Conservation (phyloP, 2,113 vertebrate species). For the Oenanthe melanoleuca region DNA sequence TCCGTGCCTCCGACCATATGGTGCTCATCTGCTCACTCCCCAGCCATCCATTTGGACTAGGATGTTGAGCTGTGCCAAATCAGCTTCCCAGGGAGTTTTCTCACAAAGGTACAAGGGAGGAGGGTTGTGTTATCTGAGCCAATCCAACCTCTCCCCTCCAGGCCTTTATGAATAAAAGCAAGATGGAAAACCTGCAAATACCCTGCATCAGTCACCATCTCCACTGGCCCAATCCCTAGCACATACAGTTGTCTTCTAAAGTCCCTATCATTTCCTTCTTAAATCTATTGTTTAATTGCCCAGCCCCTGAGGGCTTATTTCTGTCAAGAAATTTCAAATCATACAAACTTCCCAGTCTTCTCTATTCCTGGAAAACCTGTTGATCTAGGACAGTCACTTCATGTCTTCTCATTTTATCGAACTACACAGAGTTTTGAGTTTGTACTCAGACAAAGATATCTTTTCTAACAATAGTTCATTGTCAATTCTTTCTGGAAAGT, state of each 20-base stretch:
- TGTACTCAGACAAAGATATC: background rate
- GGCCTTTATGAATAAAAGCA: background rate
- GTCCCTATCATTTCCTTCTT: background rate
- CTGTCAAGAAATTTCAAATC: background rate
- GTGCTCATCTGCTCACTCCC: constrained; percentile 59
- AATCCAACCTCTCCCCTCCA: background rate
- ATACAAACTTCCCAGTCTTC: background rate
- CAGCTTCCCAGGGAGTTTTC: constrained; percentile 21
- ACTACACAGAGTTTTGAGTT: background rate
- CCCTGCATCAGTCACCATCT: background rate
- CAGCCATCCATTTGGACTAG: constrained; percentile 24
- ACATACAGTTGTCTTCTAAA: background rate
- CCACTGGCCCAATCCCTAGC: background rate
- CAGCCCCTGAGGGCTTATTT: background rate
- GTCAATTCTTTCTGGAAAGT: background rate
- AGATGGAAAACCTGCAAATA: background rate
- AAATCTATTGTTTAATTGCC: background rate
- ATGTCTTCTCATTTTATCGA: background rate
- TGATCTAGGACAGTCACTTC: background rate
- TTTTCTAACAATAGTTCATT: constrained; percentile 5
- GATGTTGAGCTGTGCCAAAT: constrained; percentile 37
- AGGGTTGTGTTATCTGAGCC: background rate
- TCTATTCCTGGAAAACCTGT: background rate
- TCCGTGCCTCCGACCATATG: constrained; percentile 40
- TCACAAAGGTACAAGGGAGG: background rate